Evolutionary conservation across 2,113 vertebrate genomes (phyloP).

Genomic region (Phalacrocorax carbo): DNA sequence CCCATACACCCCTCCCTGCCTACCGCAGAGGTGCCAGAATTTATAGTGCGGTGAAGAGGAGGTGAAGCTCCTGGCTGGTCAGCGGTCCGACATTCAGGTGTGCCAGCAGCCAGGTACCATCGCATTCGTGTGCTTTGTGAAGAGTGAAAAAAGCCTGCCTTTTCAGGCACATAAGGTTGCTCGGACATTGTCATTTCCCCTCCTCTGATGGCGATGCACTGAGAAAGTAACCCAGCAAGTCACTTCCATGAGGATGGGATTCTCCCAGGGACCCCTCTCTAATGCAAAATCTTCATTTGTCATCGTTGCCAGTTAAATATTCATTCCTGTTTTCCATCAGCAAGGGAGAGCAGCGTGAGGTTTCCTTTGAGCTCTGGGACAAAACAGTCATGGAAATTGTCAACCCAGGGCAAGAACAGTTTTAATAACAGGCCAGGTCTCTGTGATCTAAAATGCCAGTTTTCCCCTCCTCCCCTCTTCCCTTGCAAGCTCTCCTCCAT

Average conservation of each 20-base stretch:
- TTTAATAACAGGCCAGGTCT: slow-evolving; percentile 30
- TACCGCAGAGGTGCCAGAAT: not conserved
- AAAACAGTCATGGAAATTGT: slow-evolving; percentile 40
- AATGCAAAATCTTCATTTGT: not conserved
- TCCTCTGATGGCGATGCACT: accelerated
- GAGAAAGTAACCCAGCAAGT: not conserved
- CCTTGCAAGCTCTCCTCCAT: not conserved
- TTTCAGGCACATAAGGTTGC: not conserved
- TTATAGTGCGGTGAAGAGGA: not conserved
- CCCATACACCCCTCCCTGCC: not conserved
- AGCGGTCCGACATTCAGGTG: not conserved
- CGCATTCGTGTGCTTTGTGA: not conserved
- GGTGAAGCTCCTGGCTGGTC: not conserved
- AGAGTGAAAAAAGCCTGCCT: not conserved
- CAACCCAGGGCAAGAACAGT: not conserved
- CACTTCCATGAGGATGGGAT: not conserved
- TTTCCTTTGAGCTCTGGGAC: slow-evolving; percentile 10
- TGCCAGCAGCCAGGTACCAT: not conserved
- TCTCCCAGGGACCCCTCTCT: not conserved
- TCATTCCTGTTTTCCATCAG: slow-evolving; percentile 44
- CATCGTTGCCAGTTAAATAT: slow-evolving; percentile 27
- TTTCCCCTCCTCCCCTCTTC: not conserved
- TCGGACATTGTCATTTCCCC: not conserved
- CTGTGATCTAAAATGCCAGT: not conserved
- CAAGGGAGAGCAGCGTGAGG: not conserved